phyloP scores from a whole-genome alignment of 2,797 vertebrate genomes.

The Lepidocolaptes lacrymiger region DNA sequence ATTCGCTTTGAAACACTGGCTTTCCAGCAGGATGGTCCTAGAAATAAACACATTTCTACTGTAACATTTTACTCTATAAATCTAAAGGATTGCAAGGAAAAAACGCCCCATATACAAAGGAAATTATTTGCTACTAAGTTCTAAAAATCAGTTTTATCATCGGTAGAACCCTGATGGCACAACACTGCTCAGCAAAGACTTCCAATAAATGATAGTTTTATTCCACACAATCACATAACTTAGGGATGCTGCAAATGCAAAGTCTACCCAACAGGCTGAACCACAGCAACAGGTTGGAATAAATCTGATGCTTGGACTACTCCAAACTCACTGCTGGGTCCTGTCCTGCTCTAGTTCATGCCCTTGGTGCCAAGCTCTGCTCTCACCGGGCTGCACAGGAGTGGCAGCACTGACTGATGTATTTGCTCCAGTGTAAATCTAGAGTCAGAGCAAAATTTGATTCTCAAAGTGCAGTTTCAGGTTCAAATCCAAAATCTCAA shows the following conservation, averaged over 20 bases:
- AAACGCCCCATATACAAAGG: not conserved
- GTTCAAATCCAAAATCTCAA: slow-evolving; percentile 60
- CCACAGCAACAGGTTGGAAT: not conserved
- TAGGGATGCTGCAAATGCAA: not conserved
- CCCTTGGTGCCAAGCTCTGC: not conserved
- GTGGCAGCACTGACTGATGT: not conserved
- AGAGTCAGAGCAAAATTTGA: slow-evolving; percentile 21
- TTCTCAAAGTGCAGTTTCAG: slow-evolving; percentile 31
- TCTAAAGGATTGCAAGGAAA: not conserved
- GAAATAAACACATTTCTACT: not conserved
- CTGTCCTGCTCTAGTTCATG: not conserved
- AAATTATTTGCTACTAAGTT: not conserved
- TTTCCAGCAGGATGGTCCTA: not conserved
- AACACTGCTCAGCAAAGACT: not conserved
- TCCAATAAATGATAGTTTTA: not conserved
- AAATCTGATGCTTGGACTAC: not conserved
- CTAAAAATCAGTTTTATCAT: not conserved
- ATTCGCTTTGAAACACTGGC: not conserved
- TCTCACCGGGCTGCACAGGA: not conserved
- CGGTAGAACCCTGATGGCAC: accelerated
- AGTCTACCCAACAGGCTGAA: not conserved
- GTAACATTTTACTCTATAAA: not conserved
- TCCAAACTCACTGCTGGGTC: not conserved
- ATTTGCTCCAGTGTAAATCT: slow-evolving; percentile 34
- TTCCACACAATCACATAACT: not conserved